Evolutionary conservation across 1,140 invertebrate genomes (phyloP).

Genomic region (Drosophila pachea): DNA sequence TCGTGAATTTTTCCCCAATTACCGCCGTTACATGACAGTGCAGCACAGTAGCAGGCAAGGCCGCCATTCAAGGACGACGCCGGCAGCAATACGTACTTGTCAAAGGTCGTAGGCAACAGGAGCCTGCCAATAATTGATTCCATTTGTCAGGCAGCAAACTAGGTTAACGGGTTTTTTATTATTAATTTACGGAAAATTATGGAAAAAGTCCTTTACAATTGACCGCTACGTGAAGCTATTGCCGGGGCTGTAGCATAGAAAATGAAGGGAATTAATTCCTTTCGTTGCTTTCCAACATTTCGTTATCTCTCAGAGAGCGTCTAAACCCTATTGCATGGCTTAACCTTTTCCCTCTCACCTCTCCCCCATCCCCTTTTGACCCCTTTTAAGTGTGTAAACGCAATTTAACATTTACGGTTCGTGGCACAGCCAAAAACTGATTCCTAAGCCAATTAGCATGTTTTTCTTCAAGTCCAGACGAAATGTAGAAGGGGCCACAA

Average conservation of each 20-base stretch:
- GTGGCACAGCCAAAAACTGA: slow-evolving; percentile 55
- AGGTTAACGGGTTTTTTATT: too few species aligned
- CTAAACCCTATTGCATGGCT: neutral
- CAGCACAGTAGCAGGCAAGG: slow-evolving; percentile 20
- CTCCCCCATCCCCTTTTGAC: slow-evolving; percentile 9
- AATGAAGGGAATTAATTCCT: too few species aligned
- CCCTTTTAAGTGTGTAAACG: slow-evolving; percentile 33
- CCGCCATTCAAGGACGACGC: slow-evolving; percentile 31
- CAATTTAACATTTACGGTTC: slow-evolving; percentile 73
- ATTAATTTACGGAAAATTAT: too few species aligned
- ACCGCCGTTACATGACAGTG: slow-evolving; percentile 21
- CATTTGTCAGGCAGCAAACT: too few species aligned
- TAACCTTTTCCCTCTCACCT: neutral
- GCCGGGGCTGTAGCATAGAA: too few species aligned
- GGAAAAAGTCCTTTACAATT: too few species aligned
- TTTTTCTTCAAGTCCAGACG: slow-evolving; percentile 42
- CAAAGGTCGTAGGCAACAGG: neutral
- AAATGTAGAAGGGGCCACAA: slow-evolving; percentile 7
- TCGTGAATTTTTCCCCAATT: slow-evolving; percentile 45
- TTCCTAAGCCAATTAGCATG: slow-evolving; percentile 73
- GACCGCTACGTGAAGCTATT: too few species aligned
- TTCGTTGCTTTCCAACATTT: too few species aligned
- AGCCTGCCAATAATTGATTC: too few species aligned
- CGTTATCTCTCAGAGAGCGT: too few species aligned
- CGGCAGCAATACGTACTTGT: too few species aligned